Evolutionary conservation across 2,113 vertebrate species (phyloP), one percentile per base, ranked within the genome.

Genomic region (Pedetes capensis): DNA sequence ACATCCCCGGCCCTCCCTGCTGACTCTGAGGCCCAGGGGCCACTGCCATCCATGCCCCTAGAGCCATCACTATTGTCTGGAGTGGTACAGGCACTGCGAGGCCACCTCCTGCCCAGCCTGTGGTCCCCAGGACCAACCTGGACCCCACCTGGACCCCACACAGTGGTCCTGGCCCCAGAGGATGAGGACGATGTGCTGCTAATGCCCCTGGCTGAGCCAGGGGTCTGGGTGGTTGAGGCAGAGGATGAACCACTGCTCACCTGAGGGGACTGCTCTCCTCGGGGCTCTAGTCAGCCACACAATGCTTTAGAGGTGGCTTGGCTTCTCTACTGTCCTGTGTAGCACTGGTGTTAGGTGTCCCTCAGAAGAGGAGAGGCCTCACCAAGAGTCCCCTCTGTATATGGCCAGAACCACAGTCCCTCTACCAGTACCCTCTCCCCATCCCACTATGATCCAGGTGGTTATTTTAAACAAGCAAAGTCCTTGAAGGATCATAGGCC

Each of bases 171-270:
- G 8, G 88, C 96, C 71, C 93, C 91, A 6, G 97, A 97, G 59
- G 98, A 98, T 0, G 99, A 99, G 17, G 99, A 99, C 1, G 99
- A 99, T 55, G 99, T 99, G 69, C 97, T 99, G 72, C 98, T 99
- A 2, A 98, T 99, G 95, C 99, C 99, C 0, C 98, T 99, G 66
- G 98, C 99, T 8, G 99, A 99, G 44, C 98, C 99, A 20, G 97
- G 96, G n/a, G 75, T 96, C 53, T 95, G 95, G 88, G 88, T 87
- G 20, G 75, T 90, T 0, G 96, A 98, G 81, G 98, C 98, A 29
- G 99, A 99, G 0, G 99, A 99, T 3, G 99, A 99, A 71, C 99
- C 99, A 95, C 98, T 99, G 98, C 98, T 99, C 89, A 98, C 98
- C 96, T 99, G 97, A 99, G 69, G 81, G 66, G 59, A 37, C 42